Conservation (phyloP, 2,888 invertebrate genomes). For the Megaustenia siamemsis region DNA sequence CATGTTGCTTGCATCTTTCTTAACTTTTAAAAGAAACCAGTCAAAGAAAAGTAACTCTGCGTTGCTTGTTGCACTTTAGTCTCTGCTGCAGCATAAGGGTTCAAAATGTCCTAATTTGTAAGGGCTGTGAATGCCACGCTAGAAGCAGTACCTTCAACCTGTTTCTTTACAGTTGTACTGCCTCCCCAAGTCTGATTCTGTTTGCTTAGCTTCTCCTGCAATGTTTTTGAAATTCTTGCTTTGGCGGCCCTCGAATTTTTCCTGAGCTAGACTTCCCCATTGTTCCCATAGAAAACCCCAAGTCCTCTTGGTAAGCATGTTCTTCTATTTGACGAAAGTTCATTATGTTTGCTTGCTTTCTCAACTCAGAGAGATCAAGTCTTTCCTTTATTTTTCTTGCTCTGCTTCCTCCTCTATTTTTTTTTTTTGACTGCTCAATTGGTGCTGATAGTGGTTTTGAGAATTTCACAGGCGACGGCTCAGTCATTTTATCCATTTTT, state of each 20-base stretch:
- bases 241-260: slow-evolving; percentile 94
- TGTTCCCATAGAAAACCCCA: slow-evolving; percentile 97
- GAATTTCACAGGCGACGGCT: slow-evolving; percentile 98
- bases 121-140: too few species aligned
- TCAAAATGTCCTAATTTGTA: too few species aligned
- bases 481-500: slow-evolving; percentile 96
- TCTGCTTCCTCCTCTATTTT: too few species aligned
- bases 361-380: slow-evolving; percentile 97
- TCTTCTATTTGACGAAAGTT: slow-evolving; percentile 99
- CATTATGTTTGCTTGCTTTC: slow-evolving; percentile 98
- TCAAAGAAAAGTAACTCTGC: too few species aligned
- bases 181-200: slow-evolving; percentile 89
- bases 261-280: slow-evolving; percentile 96
- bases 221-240: slow-evolving; percentile 97
- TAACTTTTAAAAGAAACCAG: too few species aligned
- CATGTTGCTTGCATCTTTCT: too few species aligned
- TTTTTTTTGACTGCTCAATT: slow-evolving; percentile 96
- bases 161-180: slow-evolving; percentile 88
- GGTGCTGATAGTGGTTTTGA: slow-evolving; percentile 95
- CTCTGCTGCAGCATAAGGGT: too few species aligned
- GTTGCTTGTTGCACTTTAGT: too few species aligned
- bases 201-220: slow-evolving; percentile 94
- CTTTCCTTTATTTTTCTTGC: slow-evolving; percentile 98
- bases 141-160: too few species aligned
- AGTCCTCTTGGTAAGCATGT: slow-evolving; percentile 99